Conservation (phyloP, 37 sponge, comb jelly and placozoan genomes). For the Sycon ciliatum region DNA sequence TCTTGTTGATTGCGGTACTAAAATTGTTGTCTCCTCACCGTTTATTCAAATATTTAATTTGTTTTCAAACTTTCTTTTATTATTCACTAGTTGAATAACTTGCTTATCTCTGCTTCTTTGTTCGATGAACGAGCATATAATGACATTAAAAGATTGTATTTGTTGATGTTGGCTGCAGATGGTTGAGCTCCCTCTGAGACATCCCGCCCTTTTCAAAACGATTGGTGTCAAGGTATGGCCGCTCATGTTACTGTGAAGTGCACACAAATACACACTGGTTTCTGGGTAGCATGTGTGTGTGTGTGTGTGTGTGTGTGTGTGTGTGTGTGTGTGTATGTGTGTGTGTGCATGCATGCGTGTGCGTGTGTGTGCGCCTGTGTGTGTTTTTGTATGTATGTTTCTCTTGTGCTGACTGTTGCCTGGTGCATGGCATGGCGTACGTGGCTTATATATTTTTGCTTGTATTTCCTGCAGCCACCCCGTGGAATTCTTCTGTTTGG, state of each 20-base stretch:
- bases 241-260: not conserved
- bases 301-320: slow-evolving; percentile 5
- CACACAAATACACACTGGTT: not conserved
- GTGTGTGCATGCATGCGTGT: not conserved
- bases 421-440: not conserved
- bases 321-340: not conserved
- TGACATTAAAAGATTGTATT: too few relatives aligned
- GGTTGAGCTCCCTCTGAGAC: slow-evolving; percentile 96
- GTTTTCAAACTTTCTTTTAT: not conserved
- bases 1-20: too few relatives aligned
- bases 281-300: slow-evolving; percentile 1
- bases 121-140: too few relatives aligned
- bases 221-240: slow-evolving; percentile 61
- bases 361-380: not conserved
- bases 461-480: slow-evolving; percentile 61
- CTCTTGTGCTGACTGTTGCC: not conserved
- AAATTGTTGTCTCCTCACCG: too few relatives aligned
- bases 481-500: slow-evolving; percentile 98
- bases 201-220: slow-evolving; percentile 90
- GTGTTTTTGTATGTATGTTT: not conserved
- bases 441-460: not conserved
- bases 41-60: too few relatives aligned
- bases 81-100: not conserved
- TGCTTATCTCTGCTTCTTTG: not conserved
- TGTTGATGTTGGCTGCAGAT: too few relatives aligned